A percentile compares a stretch with the other conserved stretches of the same genome.
These are phyloP conservation scores for Acipenser transmontanus DNA, from an alignment of 2,797 vertebrate species.

Conservation along the genomic window DNA sequence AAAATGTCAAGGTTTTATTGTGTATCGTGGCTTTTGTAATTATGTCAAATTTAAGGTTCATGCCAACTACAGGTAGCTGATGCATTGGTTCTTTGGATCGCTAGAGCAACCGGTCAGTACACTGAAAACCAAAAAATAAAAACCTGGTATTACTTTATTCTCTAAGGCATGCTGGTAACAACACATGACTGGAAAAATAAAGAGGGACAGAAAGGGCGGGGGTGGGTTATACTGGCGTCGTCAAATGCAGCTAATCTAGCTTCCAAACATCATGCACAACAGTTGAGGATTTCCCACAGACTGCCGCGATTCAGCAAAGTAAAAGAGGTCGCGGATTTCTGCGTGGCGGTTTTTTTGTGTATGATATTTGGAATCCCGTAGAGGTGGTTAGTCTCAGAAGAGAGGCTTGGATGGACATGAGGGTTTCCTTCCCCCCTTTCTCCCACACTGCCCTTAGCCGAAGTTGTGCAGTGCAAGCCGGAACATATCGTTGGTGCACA, in stretches of 20 bases:
- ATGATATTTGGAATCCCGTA: conserved; percentile 85
- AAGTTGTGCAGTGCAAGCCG: conserved; percentile 66
- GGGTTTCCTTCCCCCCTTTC: conserved; percentile 40
- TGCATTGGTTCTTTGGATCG: conserved; percentile 78
- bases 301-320: conserved; percentile 61
- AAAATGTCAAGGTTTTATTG: conserved; percentile 90
- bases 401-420: conserved; percentile 51
- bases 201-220: background rate
- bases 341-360: conserved; percentile 65
- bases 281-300: conserved; percentile 63
- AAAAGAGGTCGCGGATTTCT: conserved; percentile 59
- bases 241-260: conserved; percentile 69
- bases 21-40: conserved; percentile 81
- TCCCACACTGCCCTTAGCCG: conserved; percentile 60
- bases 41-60: conserved; percentile 49
- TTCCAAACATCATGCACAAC: conserved; percentile 89
- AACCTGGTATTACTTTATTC: conserved; percentile 60
- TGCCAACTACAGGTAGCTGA: conserved; percentile 52
- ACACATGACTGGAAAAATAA: conserved; percentile 55
- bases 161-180: conserved; percentile 79
- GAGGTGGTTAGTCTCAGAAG: conserved; percentile 69
- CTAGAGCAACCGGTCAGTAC: conserved; percentile 77
- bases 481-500: conserved; percentile 70
- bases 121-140: conserved; percentile 39
- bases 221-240: conserved; percentile 37